These are phyloP conservation scores for Laticauda colubrina DNA, from an alignment of 2,113 vertebrate genomes.

Conservation along the genomic window DNA sequence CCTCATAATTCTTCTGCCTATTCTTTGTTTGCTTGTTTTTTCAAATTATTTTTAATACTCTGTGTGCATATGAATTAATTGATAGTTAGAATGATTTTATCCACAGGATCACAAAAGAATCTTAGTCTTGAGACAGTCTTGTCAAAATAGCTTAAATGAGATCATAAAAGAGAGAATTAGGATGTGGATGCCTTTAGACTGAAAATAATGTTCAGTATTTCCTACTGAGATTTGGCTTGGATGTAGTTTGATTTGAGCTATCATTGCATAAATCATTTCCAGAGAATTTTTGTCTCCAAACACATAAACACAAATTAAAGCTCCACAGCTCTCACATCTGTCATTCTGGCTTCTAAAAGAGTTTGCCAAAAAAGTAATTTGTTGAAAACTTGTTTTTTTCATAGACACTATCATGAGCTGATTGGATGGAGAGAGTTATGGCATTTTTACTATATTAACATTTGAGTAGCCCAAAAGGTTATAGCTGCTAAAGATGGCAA, in stretches of 20 bases:
- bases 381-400: conserved; percentile 37
- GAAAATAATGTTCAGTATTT: conserved; percentile 46
- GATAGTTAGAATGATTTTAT: conserved; percentile 18
- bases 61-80: neutral
- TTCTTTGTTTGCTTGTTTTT: neutral
- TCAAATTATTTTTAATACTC: conserved; percentile 15
- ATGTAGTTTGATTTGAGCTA: conserved; percentile 47
- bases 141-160: conserved; percentile 42
- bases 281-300: conserved; percentile 44
- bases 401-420: neutral
- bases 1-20: neutral
- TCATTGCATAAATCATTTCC: conserved; percentile 60
- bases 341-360: conserved; percentile 38
- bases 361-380: conserved; percentile 51
- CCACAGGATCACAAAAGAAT: conserved; percentile 25
- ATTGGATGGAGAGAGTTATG: conserved; percentile 17
- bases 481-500: neutral
- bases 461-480: conserved; percentile 34
- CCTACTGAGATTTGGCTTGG: conserved; percentile 43
- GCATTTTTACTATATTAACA: neutral
- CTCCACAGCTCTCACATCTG: conserved; percentile 36
- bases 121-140: conserved; percentile 15
- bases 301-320: conserved; percentile 48
- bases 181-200: conserved; percentile 49
- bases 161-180: conserved; percentile 26